Conservation (phyloP, 2,888 invertebrate genomes). For the Oscheius myriophilus region DNA sequence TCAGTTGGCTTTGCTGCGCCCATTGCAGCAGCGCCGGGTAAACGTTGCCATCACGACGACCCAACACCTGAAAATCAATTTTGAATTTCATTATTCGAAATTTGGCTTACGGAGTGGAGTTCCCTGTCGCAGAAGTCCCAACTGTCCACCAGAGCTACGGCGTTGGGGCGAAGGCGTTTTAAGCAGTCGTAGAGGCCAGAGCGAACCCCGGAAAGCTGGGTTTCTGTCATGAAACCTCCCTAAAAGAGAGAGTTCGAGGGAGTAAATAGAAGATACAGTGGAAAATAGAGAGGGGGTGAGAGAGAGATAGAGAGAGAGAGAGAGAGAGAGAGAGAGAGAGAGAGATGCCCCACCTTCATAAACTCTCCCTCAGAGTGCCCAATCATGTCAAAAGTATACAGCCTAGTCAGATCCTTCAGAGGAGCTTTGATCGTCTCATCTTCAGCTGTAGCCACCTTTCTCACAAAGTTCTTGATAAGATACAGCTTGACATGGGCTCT, state of each 20-base stretch:
- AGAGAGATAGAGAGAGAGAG: no score
- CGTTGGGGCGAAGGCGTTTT: constrained; percentile 82
- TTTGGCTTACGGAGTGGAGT: constrained; percentile 69
- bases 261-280: no score
- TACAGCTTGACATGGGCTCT: constrained; percentile 87
- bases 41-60: constrained; percentile 71
- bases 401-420: constrained; percentile 47
- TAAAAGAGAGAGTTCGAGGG: constrained; percentile 32
- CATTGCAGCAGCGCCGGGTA: constrained; percentile 73
- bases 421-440: constrained; percentile 72
- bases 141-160: constrained; percentile 88
- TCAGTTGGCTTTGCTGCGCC: constrained; percentile 72
- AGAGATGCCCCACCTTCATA: constrained; percentile 32
- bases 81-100: background rate
- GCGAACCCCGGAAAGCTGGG: constrained; percentile 52
- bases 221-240: constrained; percentile 56
- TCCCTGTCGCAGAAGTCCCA: constrained; percentile 78
- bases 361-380: constrained; percentile 48
- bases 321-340: no score
- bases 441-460: constrained; percentile 73
- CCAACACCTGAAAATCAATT: constrained; percentile 43
- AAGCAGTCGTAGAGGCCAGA: constrained; percentile 51
- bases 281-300: no score
- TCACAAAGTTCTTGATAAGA: constrained; percentile 79
- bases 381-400: constrained; percentile 57